phyloP scores from a whole-genome alignment of 1,140 invertebrate genomes.

The Vollenhovia emeryi region DNA sequence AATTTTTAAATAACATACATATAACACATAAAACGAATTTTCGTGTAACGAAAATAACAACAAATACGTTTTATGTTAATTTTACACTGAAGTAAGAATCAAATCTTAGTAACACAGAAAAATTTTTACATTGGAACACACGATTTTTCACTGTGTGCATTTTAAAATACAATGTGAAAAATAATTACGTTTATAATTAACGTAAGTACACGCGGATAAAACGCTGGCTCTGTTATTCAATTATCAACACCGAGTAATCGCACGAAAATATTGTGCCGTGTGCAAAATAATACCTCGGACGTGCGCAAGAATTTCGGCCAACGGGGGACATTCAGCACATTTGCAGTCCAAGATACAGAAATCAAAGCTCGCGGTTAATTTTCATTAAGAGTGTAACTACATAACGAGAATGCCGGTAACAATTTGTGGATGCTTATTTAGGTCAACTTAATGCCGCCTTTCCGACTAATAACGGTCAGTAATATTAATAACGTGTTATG shows the following conservation, averaged over 20 bases:
- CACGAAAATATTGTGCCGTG: background rate
- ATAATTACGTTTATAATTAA: background rate
- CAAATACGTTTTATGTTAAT: too few species aligned
- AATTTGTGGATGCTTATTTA: constrained; percentile 42
- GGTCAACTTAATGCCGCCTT: constrained; percentile 44
- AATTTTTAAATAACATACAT: too few species aligned
- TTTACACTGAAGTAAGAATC: too few species aligned
- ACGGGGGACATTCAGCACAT: background rate
- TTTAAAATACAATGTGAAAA: background rate
- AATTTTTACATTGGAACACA: too few species aligned
- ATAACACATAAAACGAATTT: too few species aligned
- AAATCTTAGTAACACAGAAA: too few species aligned
- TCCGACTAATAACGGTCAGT: constrained; percentile 44
- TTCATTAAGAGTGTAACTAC: background rate
- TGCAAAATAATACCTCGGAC: background rate
- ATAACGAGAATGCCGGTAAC: constrained; percentile 2
- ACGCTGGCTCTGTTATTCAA: background rate
- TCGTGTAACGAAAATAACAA: too few species aligned
- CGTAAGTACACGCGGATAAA: background rate
- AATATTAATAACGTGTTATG: constrained; percentile 49
- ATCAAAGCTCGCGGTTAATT: background rate
- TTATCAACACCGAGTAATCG: background rate
- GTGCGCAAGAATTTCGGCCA: background rate
- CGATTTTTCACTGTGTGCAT: too few species aligned
- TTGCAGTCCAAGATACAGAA: background rate